Conservation (phyloP, 1,140 invertebrate species). For the Heliconius hewitsoni region DNA sequence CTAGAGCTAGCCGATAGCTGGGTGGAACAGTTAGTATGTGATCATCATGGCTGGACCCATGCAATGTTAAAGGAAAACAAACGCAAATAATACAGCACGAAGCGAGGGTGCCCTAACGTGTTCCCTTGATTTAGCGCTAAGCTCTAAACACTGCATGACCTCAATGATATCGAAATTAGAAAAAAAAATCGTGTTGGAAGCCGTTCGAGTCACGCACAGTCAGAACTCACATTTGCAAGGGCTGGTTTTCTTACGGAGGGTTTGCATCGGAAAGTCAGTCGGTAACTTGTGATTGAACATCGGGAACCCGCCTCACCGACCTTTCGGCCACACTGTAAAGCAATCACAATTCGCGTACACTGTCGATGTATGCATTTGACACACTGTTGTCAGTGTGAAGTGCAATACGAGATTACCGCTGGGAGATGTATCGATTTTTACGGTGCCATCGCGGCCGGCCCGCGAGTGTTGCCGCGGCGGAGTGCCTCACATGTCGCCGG, state of each 20-base stretch:
- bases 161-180: conserved; percentile 51
- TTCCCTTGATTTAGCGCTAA: conserved; percentile 65
- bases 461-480: conserved; percentile 33
- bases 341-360: conserved; percentile 64
- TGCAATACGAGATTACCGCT: conserved; percentile 57
- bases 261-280: conserved; percentile 88
- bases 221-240: conserved; percentile 92
- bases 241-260: conserved; percentile 92
- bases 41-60: conserved; percentile 63
- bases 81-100: conserved; percentile 69
- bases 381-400: conserved; percentile 46
- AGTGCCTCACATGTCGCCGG: conserved; percentile 37
- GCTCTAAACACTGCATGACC: conserved; percentile 65
- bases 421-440: conserved; percentile 75
- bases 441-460: conserved; percentile 45
- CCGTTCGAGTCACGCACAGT: conserved; percentile 50
- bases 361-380: conserved; percentile 48
- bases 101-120: conserved; percentile 68
- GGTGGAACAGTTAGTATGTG: conserved; percentile 55
- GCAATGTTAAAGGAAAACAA: conserved; percentile 66
- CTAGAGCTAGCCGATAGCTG: conserved; percentile 50
- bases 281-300: conserved; percentile 81
- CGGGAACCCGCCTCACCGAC: conserved; percentile 55
- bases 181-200: conserved; percentile 48
- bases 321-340: conserved; percentile 64